phyloP scores from a whole-genome alignment of 2,888 invertebrate species.

The Clunio marinus region DNA sequence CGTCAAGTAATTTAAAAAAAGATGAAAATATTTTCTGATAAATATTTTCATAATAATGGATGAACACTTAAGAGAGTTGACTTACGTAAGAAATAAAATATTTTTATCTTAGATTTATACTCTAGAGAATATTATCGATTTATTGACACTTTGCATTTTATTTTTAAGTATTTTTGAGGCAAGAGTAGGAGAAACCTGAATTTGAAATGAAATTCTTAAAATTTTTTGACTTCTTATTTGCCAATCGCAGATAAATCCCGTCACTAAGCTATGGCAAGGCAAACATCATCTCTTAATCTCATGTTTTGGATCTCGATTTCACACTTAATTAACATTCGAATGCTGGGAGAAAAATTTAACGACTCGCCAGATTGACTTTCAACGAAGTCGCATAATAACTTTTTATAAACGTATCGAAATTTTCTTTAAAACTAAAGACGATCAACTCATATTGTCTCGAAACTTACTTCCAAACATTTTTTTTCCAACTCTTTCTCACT shows the following conservation, averaged over 20 bases:
- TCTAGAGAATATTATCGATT: neutral
- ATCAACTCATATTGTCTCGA: too few relatives aligned
- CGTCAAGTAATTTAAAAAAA: neutral
- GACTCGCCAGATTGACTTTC: neutral
- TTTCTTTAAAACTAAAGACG: too few relatives aligned
- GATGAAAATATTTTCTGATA: neutral
- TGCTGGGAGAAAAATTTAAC: neutral
- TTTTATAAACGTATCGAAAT: too few relatives aligned
- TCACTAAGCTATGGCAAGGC: neutral
- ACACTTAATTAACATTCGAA: conserved; percentile 8
- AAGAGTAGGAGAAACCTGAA: too few relatives aligned
- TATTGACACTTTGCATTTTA: neutral
- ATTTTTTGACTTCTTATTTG: too few relatives aligned
- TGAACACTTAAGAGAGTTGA: neutral
- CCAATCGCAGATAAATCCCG: neutral
- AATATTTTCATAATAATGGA: neutral
- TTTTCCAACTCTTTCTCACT: neutral
- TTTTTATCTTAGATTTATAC: neutral
- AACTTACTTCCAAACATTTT: neutral
- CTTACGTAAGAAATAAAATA: too few relatives aligned
- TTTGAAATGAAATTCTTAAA: too few relatives aligned
- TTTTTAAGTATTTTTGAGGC: too few relatives aligned
- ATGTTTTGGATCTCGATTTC: conserved; percentile 6
- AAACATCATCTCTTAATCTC: neutral
- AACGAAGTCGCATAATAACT: too few relatives aligned